phyloP scores from a whole-genome alignment of 2,113 vertebrate genomes.

The Psettodes erumei region DNA sequence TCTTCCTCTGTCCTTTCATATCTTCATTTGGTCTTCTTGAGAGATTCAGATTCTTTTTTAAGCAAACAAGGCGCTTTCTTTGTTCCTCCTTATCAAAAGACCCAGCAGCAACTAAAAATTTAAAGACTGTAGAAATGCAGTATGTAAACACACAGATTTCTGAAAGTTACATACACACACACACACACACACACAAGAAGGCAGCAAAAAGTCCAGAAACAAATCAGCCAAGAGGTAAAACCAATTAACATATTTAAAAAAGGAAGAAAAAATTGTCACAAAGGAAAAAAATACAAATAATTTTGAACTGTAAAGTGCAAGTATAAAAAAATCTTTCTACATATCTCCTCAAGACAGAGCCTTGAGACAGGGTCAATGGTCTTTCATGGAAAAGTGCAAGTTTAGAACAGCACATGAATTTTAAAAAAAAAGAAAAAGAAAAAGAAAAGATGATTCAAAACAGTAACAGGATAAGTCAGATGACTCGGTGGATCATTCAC shows the following conservation, averaged over 20 bases:
- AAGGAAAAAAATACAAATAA: constrained; percentile 70
- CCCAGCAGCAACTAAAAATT: constrained; percentile 65
- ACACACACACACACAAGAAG: constrained; percentile 11
- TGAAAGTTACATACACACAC: constrained; percentile 49
- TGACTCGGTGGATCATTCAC: constrained; percentile 52
- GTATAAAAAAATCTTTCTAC: constrained; percentile 80
- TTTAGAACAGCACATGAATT: constrained; percentile 78
- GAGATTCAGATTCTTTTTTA: constrained; percentile 67
- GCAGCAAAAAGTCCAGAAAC: constrained; percentile 59
- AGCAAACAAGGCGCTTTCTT: constrained; percentile 70
- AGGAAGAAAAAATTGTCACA: constrained; percentile 44
- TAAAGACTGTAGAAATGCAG: constrained; percentile 77
- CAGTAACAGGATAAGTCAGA: constrained; percentile 66
- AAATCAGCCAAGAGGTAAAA: constrained; percentile 78
- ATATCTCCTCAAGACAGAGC: constrained; percentile 68
- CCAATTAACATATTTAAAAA: constrained; percentile 65
- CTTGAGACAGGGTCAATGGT: constrained; percentile 78
- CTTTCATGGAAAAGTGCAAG: constrained; percentile 86
- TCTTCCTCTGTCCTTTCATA: constrained; percentile 44
- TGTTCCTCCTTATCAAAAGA: constrained; percentile 73
- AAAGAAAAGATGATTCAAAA: constrained; percentile 59
- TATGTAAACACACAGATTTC: constrained; percentile 74
- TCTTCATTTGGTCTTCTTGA: constrained; percentile 83
- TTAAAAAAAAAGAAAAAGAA: constrained; percentile 20
- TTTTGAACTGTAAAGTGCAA: constrained; percentile 85